Base-by-base conservation (phyloP, 2,888 invertebrate species). In the Drosophila limbata region DNA sequence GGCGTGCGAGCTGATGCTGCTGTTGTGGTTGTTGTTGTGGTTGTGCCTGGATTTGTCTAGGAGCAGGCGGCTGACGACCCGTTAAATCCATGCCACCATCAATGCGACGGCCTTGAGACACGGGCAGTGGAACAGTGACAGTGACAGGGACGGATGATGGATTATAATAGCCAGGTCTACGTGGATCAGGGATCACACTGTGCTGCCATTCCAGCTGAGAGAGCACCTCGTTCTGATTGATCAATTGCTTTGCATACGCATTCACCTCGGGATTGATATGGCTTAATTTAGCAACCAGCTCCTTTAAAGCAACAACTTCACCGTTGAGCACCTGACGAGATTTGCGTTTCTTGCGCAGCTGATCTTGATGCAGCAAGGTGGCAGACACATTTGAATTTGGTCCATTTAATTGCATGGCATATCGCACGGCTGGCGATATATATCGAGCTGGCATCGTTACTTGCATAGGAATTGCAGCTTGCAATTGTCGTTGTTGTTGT, bases 241-340 rank as follows among this genome's bases (percentile, higher is more conserved):
- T 84, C 2, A 90, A 37, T 10, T 69, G 62, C 9, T 65, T 48
- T 1, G 82, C 80, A 8, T 71, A 69, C 0, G 69, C 60, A 31
- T 73, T 71, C 0, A 91, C 53, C 0, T 76, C 76, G 0, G 85
- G 78, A 17, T 60, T 77, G 0, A 69, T 3, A 1, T 50, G 8
- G 1, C 57, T 53, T 0, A 86, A 39, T 15, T 31, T 51, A 0
- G 52, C 15, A 1, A 86, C 69, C 13, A 86, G 55, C 8, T 84
- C 76, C 40, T 82, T 81, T 0, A 91, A 67, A 0, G 86, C 84
- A 0, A 76, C 69, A 17, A 91, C 70, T 45, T 90, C 75, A 1
- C 40, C 40, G 8, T 45, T 53, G 0, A 91, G 78, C 0, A 70
- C 52, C 1, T 40, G 51, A 1, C 73, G 74, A 0, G 77, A 66